Evolutionary conservation across 2,797 vertebrate species (phyloP).

Genomic region (Notolabrus celidotus): DNA sequence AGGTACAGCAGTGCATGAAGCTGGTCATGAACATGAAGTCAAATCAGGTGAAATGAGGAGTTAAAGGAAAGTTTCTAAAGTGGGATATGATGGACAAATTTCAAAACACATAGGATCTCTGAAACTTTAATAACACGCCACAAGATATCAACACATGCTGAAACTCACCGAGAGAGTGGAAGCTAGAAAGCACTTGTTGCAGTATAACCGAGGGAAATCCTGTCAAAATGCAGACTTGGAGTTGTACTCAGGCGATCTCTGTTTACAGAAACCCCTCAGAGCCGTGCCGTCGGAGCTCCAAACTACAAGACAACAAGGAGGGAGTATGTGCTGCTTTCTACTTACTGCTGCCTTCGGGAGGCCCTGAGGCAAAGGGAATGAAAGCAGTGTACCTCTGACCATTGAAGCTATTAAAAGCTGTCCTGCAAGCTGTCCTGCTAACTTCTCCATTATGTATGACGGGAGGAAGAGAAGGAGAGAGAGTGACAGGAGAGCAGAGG

Average conservation of each 20-base stretch:
- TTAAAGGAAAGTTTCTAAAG: neutral
- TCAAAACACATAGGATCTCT: neutral
- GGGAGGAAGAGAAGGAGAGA: neutral
- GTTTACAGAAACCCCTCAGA: neutral
- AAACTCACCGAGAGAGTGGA: slow-evolving; percentile 26
- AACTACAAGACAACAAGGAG: neutral
- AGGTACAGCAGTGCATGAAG: neutral
- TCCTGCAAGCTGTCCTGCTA: slow-evolving; percentile 53
- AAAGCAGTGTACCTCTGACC: slow-evolving; percentile 3
- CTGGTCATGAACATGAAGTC: neutral
- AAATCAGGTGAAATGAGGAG: neutral
- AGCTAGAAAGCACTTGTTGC: slow-evolving; percentile 7
- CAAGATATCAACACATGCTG: neutral
- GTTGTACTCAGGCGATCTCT: neutral
- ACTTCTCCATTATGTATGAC: neutral
- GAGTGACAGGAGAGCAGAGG: neutral
- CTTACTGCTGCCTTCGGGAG: slow-evolving; percentile 23
- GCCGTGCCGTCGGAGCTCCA: neutral
- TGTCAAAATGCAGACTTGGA: neutral
- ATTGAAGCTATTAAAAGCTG: slow-evolving; percentile 51
- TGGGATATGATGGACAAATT: neutral
- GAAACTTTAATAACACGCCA: neutral
- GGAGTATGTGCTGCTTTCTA: slow-evolving; percentile 2
- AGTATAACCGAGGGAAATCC: neutral
- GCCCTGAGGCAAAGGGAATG: slow-evolving; percentile 34